Conservation (phyloP, 2,797 vertebrate species). For the Pampus argenteus region DNA sequence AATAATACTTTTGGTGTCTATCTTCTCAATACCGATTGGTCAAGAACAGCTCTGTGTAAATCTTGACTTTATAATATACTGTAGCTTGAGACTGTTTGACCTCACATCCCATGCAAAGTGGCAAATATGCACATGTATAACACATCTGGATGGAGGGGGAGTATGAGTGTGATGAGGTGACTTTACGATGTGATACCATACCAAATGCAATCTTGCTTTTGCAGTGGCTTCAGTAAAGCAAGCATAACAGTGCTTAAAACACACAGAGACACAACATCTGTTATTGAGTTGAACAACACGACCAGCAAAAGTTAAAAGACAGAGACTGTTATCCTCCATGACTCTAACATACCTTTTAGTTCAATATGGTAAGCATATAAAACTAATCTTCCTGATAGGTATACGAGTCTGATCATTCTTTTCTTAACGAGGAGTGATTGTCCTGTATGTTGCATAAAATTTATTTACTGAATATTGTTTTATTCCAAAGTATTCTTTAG, state of each 20-base stretch:
- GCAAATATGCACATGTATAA: constrained; percentile 32
- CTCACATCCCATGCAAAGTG: constrained; percentile 60
- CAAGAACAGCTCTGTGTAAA: background rate
- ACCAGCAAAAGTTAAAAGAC: constrained; percentile 25
- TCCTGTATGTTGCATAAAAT: background rate
- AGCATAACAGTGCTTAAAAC: constrained; percentile 29
- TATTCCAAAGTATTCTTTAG: background rate
- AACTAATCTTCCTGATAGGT: background rate
- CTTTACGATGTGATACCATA: background rate
- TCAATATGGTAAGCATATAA: background rate
- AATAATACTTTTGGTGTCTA: constrained; percentile 30
- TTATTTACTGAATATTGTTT: background rate
- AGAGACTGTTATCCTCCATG: background rate
- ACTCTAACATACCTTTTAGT: background rate
- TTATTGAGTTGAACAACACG: constrained; percentile 28
- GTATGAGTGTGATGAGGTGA: constrained; percentile 41
- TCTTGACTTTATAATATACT: background rate
- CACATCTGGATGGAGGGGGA: constrained; percentile 20
- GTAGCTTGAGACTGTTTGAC: background rate
- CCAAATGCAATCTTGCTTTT: background rate
- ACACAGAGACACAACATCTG: constrained; percentile 15
- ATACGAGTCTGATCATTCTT: background rate
- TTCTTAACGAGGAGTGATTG: background rate
- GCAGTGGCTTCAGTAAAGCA: constrained; percentile 15
- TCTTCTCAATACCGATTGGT: constrained; percentile 39